Percentiles rank a stretch among this genome's conserved stretches.
Conservation (phyloP, 2,113 vertebrate species). For the Campylorhamphus procurvoides region DNA sequence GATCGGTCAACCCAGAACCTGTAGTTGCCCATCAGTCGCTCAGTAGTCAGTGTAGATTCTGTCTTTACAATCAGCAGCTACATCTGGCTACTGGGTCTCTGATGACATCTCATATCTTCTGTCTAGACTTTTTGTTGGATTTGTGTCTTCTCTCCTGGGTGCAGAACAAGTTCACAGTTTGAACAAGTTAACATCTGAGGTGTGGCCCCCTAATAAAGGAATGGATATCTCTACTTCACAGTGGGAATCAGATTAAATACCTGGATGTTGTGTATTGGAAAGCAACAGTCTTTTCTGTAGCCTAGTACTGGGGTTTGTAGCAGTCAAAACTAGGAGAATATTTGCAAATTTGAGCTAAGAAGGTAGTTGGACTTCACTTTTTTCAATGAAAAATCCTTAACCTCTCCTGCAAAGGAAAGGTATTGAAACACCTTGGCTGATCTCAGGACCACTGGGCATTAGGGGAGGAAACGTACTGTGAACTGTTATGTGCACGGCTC, state of each 20-base stretch:
- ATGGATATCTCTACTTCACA: not conserved
- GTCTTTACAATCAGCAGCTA: conserved; percentile 97
- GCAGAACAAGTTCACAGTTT: conserved; percentile 33
- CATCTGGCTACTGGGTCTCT: conserved; percentile 99
- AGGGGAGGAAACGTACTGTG: not conserved
- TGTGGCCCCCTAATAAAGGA: conserved; percentile 14
- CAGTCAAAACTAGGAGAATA: not conserved
- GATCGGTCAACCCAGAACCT: conserved; percentile 3
- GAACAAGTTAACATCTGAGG: not conserved
- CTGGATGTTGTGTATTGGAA: not conserved
- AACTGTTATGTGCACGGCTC: not conserved
- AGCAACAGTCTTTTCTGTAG: not conserved
- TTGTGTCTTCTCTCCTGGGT: conserved; percentile 70
- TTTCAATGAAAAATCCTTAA: not conserved
- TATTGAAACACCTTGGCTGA: not conserved
- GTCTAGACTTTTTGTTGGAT: conserved; percentile 49
- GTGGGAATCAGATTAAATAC: not conserved
- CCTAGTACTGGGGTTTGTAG: not conserved
- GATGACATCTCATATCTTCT: conserved; percentile 82
- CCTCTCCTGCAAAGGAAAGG: not conserved
- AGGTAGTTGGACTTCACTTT: not conserved
- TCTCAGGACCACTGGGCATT: accelerated
- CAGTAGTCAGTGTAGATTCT: conserved; percentile 99
- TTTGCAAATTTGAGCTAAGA: not conserved
- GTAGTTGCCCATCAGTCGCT: conserved; percentile 84